phyloP scores from a whole-genome alignment of 2,888 invertebrate species.

The Trisateles emortualis region DNA sequence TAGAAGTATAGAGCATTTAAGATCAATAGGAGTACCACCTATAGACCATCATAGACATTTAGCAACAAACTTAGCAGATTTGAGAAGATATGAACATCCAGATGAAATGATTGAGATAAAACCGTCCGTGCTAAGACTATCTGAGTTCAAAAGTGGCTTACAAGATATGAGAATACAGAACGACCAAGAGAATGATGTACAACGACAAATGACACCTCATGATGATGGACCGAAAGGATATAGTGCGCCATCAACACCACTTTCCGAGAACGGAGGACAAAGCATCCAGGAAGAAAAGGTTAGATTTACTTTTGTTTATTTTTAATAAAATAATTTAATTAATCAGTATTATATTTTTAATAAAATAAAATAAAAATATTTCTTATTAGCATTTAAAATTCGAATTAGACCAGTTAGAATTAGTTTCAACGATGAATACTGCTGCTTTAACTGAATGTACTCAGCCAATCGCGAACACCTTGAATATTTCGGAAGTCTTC shows the following conservation, averaged over 20 bases:
- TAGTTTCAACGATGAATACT: background rate
- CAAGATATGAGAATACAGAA: conserved; percentile 76
- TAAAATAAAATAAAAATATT: no score
- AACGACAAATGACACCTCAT: conserved; percentile 80
- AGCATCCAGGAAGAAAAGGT: conserved; percentile 84
- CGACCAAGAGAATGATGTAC: conserved; percentile 81
- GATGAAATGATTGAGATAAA: conserved; percentile 84
- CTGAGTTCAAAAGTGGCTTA: conserved; percentile 80
- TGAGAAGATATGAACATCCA: conserved; percentile 82
- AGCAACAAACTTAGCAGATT: conserved; percentile 79
- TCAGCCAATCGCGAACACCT: conserved; percentile 56
- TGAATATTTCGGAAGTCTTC: conserved; percentile 82
- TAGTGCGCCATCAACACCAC: conserved; percentile 83
- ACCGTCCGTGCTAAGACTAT: conserved; percentile 82
- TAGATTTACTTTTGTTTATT: conserved; percentile 44
- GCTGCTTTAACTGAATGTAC: conserved; percentile 18
- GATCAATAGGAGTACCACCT: conserved; percentile 87
- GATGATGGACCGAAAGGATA: conserved; percentile 83
- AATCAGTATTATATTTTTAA: no score
- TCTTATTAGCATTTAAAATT: no score
- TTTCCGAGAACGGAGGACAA: conserved; percentile 83
- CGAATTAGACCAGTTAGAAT: background rate
- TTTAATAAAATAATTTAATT: no score
- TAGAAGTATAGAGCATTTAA: conserved; percentile 88
- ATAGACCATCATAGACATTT: conserved; percentile 81